A percentile compares a stretch with the other conserved stretches of the same genome.
phyloP scores from a whole-genome alignment of 1,140 invertebrate genomes.

The Pseudomyrmex dendroicus region DNA sequence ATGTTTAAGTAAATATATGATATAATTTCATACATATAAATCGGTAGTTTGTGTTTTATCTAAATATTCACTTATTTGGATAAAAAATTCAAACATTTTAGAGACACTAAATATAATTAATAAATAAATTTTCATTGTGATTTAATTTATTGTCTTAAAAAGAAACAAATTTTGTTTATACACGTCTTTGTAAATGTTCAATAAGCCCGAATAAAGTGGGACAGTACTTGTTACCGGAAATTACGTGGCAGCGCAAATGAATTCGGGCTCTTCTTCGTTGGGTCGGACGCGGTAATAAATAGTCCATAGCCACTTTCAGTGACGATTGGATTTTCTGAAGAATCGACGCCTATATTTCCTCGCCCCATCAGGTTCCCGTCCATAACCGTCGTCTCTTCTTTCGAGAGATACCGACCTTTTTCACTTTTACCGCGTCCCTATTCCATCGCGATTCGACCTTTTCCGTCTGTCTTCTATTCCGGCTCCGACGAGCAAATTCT shows the following conservation, averaged over 20 bases:
- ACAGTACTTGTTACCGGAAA: background rate
- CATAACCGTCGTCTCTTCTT: background rate
- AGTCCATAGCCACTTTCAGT: conserved; percentile 1
- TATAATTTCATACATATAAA: no score
- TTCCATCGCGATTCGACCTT: conserved; percentile 16
- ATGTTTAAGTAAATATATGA: no score
- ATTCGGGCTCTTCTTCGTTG: conserved; percentile 3
- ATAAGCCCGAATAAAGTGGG: background rate
- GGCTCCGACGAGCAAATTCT: background rate
- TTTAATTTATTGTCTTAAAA: background rate
- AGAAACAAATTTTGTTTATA: background rate
- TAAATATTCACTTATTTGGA: no score
- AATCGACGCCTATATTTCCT: conserved; percentile 29
- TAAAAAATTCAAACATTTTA: no score
- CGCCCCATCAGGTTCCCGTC: conserved; percentile 9
- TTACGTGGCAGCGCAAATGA: conserved; percentile 1
- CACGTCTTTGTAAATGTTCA: background rate
- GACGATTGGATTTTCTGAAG: conserved; percentile 38
- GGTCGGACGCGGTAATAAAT: conserved; percentile 25
- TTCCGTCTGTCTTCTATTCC: background rate
- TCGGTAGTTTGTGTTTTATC: no score
- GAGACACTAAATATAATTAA: no score
- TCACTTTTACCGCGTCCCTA: conserved; percentile 14
- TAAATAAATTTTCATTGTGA: no score
- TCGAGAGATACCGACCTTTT: background rate